Evolutionary conservation across 2,888 invertebrate genomes (phyloP), one percentile per base, ranked within the genome.

Genomic region (Aphidius colemani): DNA sequence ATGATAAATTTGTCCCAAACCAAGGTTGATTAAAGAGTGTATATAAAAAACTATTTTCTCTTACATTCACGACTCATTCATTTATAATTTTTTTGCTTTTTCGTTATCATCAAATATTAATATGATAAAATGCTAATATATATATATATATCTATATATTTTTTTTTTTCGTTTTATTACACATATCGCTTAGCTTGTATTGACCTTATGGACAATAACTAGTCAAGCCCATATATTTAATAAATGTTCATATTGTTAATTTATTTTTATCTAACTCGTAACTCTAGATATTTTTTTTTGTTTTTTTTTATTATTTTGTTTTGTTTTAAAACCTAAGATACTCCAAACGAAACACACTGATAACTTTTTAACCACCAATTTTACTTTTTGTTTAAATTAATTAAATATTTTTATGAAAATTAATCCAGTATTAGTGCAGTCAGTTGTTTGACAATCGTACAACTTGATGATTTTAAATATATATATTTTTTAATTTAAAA

Each of bases 321-420:
- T 44, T 44, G n/a, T 46, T 53, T 41, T 57, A 51, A 55, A 30
- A 53, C 7, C 51, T 66, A 67, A 70, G 64, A 68, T 70, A 65
- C 73, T 74, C 75, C 66, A 66, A 73, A 74, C 70, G 73, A 74
- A 73, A 74, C 72, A 64, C 63, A 67, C 62, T 62, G 64, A 55
- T 67, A 68, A 71, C 67, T 71, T 69, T 69, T 66, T 66, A 60
- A 30, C 30, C 30, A 30, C 30, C 30, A 30, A 5, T 30, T 66
- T 49, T 63, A 51, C 51, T 44, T 61, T 18, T 64, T 64, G 63
- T 55, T 59, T 61, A 63, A 46, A 65, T n/a, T 53, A 48, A 51
- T 58, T 18, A 18, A 18, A 59, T 48, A 11, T 57, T 50, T 44
- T 18, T 2, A 2, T 30, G 1, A 30, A 30, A 30, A 61, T 61